phyloP scores from a whole-genome alignment of 2,797 vertebrate genomes.

The Sebastes umbrosus region DNA sequence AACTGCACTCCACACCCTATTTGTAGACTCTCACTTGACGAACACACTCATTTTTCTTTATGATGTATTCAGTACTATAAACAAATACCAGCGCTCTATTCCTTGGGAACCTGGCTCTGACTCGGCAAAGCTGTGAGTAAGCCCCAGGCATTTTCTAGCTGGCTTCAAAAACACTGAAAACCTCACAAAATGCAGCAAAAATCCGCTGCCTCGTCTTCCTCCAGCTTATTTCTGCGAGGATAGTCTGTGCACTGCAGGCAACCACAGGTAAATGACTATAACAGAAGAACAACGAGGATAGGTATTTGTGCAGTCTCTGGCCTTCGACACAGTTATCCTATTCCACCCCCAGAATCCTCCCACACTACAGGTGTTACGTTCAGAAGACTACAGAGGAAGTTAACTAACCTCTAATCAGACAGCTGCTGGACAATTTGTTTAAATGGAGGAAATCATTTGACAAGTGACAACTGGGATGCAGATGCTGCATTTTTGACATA shows the following conservation, averaged over 20 bases:
- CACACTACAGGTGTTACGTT: slow-evolving; percentile 37
- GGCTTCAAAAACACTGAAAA: slow-evolving; percentile 15
- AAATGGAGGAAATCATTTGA: slow-evolving; percentile 4
- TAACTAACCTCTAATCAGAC: slow-evolving; percentile 20
- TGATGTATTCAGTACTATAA: slow-evolving; percentile 12
- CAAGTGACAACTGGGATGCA: not conserved
- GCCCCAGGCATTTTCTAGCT: not conserved
- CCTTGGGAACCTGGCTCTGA: not conserved
- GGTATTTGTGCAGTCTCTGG: slow-evolving; percentile 25
- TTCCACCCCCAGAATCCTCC: slow-evolving; percentile 10
- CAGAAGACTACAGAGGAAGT: not conserved
- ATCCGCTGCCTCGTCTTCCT: not conserved
- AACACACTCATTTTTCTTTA: not conserved
- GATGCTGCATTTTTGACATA: not conserved
- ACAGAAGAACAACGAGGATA: slow-evolving; percentile 23
- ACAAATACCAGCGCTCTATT: not conserved
- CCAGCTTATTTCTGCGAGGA: not conserved
- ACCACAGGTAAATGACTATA: slow-evolving; percentile 11
- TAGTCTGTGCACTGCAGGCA: not conserved
- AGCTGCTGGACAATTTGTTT: not conserved
- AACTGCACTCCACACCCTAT: not conserved
- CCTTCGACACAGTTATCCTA: not conserved
- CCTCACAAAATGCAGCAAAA: slow-evolving; percentile 1
- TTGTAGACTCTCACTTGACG: not conserved
- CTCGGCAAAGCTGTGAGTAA: not conserved